Conservation (phyloP, 2,797 vertebrate species). For the Fundulus diaphanus region DNA sequence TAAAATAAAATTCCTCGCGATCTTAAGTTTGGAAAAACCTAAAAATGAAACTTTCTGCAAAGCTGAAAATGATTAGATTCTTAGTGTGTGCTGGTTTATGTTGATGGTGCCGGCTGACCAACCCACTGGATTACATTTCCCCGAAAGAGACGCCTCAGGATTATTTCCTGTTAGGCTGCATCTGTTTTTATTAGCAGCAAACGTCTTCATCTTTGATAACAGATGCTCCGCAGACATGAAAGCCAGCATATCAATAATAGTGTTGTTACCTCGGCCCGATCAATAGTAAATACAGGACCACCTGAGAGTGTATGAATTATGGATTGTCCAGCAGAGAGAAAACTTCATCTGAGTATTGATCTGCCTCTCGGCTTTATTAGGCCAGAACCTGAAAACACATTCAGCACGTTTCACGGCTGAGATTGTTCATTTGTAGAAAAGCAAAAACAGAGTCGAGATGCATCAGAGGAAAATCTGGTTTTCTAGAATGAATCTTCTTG, state of each 20-base stretch:
- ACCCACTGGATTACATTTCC: not conserved
- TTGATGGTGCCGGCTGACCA: not conserved
- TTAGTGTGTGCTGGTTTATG: not conserved
- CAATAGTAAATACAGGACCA: conserved; percentile 75
- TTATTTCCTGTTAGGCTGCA: not conserved
- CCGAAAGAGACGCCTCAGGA: not conserved
- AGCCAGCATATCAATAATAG: conserved; percentile 42
- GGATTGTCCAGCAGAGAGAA: conserved; percentile 66
- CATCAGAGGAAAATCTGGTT: not conserved
- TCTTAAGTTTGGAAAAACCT: not conserved
- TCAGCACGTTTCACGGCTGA: conserved; percentile 19
- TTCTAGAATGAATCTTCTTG: not conserved
- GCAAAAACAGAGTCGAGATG: not conserved
- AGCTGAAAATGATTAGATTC: not conserved
- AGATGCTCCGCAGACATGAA: conserved; percentile 31
- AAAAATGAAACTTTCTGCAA: not conserved
- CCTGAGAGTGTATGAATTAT: conserved; percentile 75
- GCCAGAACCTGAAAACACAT: conserved; percentile 7
- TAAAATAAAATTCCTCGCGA: not conserved
- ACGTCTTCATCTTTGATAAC: conserved; percentile 24
- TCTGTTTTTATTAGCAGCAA: not conserved
- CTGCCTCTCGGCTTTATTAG: conserved; percentile 42
- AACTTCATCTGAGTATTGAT: conserved; percentile 73
- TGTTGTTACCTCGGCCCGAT: conserved; percentile 55
- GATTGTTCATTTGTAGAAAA: conserved; percentile 17